A percentile compares a stretch with the other conserved stretches of the same genome.
Evolutionary conservation across 1,140 invertebrate genomes (phyloP).

Genomic region (Lordiphosa mommai): DNA sequence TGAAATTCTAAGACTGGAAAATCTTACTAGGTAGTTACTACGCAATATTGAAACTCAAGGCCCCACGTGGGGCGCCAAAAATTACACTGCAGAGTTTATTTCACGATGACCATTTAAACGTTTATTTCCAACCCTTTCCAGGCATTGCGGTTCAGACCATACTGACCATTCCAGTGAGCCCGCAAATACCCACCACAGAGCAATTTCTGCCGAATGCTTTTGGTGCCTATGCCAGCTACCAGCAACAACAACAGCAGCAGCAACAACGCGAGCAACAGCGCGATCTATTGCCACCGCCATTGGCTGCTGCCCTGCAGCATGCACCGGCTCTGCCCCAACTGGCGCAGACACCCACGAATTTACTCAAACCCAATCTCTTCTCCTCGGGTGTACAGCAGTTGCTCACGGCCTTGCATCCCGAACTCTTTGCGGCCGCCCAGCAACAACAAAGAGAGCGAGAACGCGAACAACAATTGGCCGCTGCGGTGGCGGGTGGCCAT

Average conservation of each 20-base stretch:
- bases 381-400: constrained; percentile 76
- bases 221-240: constrained; percentile 67
- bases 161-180: constrained; percentile 93
- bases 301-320: constrained; percentile 58
- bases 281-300: constrained; percentile 41
- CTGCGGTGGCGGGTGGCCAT: constrained; percentile 27
- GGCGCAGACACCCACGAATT: constrained; percentile 72
- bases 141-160: constrained; percentile 96
- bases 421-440: constrained; percentile 73
- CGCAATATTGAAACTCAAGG: too few species aligned
- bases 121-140: constrained; percentile 68
- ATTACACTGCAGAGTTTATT: too few species aligned
- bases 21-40: too few species aligned
- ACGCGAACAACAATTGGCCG: constrained; percentile 22
- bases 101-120: too few species aligned
- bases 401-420: constrained; percentile 71
- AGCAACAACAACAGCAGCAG: constrained; percentile 62
- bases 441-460: constrained; percentile 54
- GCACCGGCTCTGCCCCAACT: constrained; percentile 63
- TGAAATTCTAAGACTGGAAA: too few species aligned
- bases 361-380: constrained; percentile 77
- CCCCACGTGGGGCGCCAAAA: too few species aligned
- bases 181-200: constrained; percentile 87
- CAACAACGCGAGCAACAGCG: constrained; percentile 44
- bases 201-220: constrained; percentile 76